phyloP scores from a whole-genome alignment of 2,797 vertebrate species.

The Saxicola maurus region DNA sequence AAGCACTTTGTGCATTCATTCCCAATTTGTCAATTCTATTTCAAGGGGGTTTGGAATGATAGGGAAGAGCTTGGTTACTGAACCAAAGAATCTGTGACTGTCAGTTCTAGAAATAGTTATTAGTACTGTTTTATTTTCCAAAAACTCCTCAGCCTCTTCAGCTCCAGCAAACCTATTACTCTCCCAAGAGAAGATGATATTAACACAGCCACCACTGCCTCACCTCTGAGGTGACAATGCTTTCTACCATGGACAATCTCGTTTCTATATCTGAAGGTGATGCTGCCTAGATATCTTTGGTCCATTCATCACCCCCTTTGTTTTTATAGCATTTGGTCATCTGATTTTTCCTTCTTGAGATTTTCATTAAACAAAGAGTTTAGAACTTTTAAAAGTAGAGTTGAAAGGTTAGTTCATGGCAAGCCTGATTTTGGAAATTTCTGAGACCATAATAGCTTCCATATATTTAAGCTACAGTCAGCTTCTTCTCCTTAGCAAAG shows the following conservation, averaged over 20 bases:
- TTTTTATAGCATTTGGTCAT: neutral
- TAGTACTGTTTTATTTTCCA: neutral
- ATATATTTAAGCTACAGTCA: neutral
- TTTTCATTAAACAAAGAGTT: neutral
- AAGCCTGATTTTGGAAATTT: neutral
- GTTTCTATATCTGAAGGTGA: neutral
- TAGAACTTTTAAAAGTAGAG: neutral
- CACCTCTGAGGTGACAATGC: neutral
- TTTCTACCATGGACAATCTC: neutral
- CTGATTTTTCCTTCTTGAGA: neutral
- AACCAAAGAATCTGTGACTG: neutral
- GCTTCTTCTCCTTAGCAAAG: neutral
- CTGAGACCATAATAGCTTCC: neutral
- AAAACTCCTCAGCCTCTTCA: neutral
- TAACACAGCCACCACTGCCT: neutral
- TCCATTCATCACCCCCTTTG: neutral
- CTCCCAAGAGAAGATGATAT: neutral
- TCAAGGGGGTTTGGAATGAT: fast-evolving
- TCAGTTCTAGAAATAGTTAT: neutral
- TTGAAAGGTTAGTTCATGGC: neutral
- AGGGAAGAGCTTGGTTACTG: neutral
- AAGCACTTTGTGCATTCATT: neutral
- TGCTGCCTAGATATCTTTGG: neutral
- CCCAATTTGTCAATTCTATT: neutral
- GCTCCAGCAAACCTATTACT: neutral